Evolutionary conservation across 1,140 invertebrate genomes (phyloP), one percentile per base, ranked within the genome.

Genomic region (Drosophila chauvacae): DNA sequence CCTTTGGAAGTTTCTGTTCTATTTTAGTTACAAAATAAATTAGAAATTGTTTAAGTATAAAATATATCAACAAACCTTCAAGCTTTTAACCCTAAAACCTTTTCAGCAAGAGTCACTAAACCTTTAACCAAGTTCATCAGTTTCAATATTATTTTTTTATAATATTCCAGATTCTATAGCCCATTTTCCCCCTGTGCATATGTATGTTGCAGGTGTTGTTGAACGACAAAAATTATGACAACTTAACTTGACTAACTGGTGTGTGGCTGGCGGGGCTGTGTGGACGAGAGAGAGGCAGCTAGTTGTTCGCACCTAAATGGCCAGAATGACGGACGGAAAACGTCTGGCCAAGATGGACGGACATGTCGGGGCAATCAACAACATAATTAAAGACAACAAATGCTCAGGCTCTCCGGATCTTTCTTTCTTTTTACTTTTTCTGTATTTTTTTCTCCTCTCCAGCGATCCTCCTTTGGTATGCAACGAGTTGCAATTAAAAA

Each of bases 191-290:
- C 0, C 51, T 16, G 51, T 55, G 51, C 56, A 28, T 62, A 57
- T 61, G 20, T 55, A 45, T 59, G 37, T 39, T 81, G 80, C 33
- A 73, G 64, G 47, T 80, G 82, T 53, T 66, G 68, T 76, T 76
- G 83, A 82, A 82, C 83, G 83, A 87, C 84, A 87, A 86, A 90
- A 90, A 90, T 90, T 90, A 90, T 90, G 85, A 90, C 85, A 90
- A 90, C 85, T 90, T 80, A 90, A 90, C 85, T 90, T 85, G 85
- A 84, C 85, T 88, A 84, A 87, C 84, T 87, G 84, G 84, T 87
- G 84, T 77, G 57, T 77, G 57, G 63, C 37, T 37, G 50, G n/a
- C 35, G 51, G 51, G 51, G 51, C 33, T 37, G 18, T 9, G 69
- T 2, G 70, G 23, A 33, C 3, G 20, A 18, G n/a, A 10, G 71